Conservation (phyloP, 37 sponge, comb jelly and placozoan species). For the Theonella swinhoei region DNA sequence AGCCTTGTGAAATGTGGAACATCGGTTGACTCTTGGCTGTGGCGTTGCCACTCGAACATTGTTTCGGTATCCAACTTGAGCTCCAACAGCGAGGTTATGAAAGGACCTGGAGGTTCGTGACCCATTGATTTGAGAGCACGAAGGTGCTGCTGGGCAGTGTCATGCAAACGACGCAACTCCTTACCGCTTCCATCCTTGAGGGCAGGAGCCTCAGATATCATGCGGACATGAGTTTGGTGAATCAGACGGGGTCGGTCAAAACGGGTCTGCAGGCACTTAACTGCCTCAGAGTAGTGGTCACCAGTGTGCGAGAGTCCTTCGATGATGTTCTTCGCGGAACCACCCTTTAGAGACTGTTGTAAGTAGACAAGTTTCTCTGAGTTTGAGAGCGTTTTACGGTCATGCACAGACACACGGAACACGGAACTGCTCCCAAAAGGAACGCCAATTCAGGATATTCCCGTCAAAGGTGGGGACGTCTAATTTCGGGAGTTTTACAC, state of each 20-base stretch:
- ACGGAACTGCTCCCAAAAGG: constrained; percentile 50
- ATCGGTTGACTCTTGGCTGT: constrained; percentile 32
- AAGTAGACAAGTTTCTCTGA: constrained; percentile 41
- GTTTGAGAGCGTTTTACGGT: constrained; percentile 28
- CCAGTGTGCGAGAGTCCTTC: constrained; percentile 38
- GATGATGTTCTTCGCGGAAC: constrained; percentile 35
- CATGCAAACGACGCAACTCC: constrained; percentile 34
- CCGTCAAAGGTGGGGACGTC: constrained; percentile 45
- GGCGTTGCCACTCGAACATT: constrained; percentile 51
- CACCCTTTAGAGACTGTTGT: constrained; percentile 38
- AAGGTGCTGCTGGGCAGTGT: constrained; percentile 26
- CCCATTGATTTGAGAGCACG: constrained; percentile 35
- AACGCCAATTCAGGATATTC: constrained; percentile 33
- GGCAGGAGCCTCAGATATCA: constrained; percentile 27
- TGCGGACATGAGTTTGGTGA: too few relatives aligned
- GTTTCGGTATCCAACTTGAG: constrained; percentile 40
- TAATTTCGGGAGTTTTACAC: constrained; percentile 37
- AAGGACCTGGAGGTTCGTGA: too few relatives aligned
- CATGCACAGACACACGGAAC: constrained; percentile 42
- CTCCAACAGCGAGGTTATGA: constrained; percentile 44
- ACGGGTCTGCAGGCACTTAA: constrained; percentile 28
- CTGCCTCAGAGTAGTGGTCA: constrained; percentile 42
- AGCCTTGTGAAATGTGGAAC: constrained; percentile 13
- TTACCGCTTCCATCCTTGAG: constrained; percentile 37
- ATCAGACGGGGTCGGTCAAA: constrained; percentile 39